These are phyloP conservation scores for Dasypus novemcinctus DNA, from an alignment of 2,113 vertebrate species.

Conservation along the genomic window DNA sequence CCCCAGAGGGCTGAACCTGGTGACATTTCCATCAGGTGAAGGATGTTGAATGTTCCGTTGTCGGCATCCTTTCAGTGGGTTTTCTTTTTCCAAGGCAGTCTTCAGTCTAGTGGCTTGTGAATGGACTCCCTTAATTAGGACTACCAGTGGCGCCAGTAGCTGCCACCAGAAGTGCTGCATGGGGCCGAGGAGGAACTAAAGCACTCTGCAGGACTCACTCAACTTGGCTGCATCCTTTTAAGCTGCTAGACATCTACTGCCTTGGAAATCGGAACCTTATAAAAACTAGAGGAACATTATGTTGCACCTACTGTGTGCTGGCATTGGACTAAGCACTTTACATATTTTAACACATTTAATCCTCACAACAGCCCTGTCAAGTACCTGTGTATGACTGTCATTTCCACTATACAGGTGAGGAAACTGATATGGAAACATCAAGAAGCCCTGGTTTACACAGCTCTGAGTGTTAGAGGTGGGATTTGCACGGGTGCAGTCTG, in stretches of 20 bases:
- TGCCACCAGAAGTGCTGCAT: background rate
- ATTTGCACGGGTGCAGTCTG: background rate
- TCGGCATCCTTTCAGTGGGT: conserved; percentile 42
- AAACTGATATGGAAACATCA: background rate
- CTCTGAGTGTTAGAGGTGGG: background rate
- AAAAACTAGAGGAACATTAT: background rate
- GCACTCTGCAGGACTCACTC: background rate
- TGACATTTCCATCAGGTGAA: conserved; percentile 55
- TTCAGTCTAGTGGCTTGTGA: conserved; percentile 36
- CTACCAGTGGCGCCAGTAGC: background rate
- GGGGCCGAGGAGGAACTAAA: background rate
- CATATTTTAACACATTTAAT: background rate
- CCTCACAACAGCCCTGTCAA: background rate
- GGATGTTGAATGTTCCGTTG: conserved; percentile 20
- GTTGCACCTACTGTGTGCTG: background rate
- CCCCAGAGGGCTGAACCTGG: conserved; percentile 56
- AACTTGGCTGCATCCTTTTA: background rate
- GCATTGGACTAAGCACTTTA: background rate
- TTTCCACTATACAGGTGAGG: background rate
- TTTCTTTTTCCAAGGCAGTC: conserved; percentile 42
- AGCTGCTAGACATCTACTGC: background rate
- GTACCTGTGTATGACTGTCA: background rate
- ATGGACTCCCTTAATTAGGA: conserved; percentile 61
- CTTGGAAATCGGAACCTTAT: background rate
- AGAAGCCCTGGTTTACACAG: background rate